Evolutionary conservation across 1,140 invertebrate species (phyloP), one percentile per base, ranked within the genome.

Genomic region (Ostrea edulis): DNA sequence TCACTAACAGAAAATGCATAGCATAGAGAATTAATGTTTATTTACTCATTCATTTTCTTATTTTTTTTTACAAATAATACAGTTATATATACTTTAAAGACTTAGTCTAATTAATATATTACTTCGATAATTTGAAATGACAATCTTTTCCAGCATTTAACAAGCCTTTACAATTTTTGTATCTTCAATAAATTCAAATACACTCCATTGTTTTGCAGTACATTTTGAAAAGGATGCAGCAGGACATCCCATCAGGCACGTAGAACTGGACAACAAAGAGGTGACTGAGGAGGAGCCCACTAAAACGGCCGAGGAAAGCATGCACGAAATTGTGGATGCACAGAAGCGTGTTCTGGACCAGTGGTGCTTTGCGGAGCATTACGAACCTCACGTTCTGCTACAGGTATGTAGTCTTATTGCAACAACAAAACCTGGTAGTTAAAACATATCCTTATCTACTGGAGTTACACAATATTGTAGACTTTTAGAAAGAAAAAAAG

Each of bases 321-420:
- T 94, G 88, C 90, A 92, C 68, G 92, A 94, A 77, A 90, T 94
- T n/a, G 91, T 93, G 11, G 92, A 93, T 82, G 91, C 92, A 3
- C 92, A 94, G 90, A 93, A 95, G 87, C 89, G 95, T 25, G 91
- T 91, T 77, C 90, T 95, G 7, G 94, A 94, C 77, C 92, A 94
- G 85, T 95, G 94, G 94, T 94, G 93, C 83, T 95, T 94, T 92
- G 93, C 94, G 55, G 95, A 95, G 88, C 94, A 95, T 84, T 94
- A 93, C 88, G 93, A 95, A 71, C 93, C 93, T 29, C 86, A 93
- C 52, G 89, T 94, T 22, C 90, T 95, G 7, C 91, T 94, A 20
- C 95, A 95, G 92, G 94, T 95, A 55, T 51, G 22, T n/a, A 53
- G 52, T 8, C 14, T 44, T 44, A 44, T 44, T 44, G 35, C 35